Base-by-base conservation (phyloP, 2,888 invertebrate species). In the Galeopsomyia nigrocyanea region DNA sequence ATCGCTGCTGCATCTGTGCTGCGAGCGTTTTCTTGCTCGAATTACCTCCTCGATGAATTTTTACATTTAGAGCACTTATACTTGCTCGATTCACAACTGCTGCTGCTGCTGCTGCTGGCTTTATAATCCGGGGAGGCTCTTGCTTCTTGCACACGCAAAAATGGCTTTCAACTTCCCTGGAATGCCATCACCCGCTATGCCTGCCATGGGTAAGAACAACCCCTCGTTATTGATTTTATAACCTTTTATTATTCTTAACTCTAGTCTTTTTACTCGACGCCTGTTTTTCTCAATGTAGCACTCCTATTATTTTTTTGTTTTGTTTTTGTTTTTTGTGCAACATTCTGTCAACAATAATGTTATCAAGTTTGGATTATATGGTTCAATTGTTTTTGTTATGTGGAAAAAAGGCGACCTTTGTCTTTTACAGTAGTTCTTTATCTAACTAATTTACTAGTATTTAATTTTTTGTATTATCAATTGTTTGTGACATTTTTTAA, bases 91-190 rank as follows among this genome's bases (percentile, higher is more conserved):
- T 10, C 39, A 13, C 1, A 39, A 39, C 13, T 39, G 39, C 39
- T 39, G 7, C 39, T 39, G 10, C 3, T 26, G 26, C 26, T 39
- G 39, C 39, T 39, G 1, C 39, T 39, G 39, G 39, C 2, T 22
- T 16, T 17, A 17, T 17, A 10, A 56, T 14, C 63, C 57, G 58
- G 67, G 67, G 57, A 67, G 66, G 55, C 58, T 64, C 68, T 73
- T 9, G 22, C 39, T 60, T 64, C 68, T 73, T 9, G 22, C 39
- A 10, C 47, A n/a, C 14, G 47, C 39, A 69, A 80, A 78, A 74
- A 86, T 86, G 86, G 86, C 85, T 74, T 86, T 84, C 72, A 86
- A 86, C 79, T 86, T 86, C 78, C 80, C 86, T 71, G 86, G 86
- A 9, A 83, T 86, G 77, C 83, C 86, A 76, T 78, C 84, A 74